Evolutionary conservation across 2,797 vertebrate genomes (phyloP).

Genomic region (Rhinoraja longicauda): DNA sequence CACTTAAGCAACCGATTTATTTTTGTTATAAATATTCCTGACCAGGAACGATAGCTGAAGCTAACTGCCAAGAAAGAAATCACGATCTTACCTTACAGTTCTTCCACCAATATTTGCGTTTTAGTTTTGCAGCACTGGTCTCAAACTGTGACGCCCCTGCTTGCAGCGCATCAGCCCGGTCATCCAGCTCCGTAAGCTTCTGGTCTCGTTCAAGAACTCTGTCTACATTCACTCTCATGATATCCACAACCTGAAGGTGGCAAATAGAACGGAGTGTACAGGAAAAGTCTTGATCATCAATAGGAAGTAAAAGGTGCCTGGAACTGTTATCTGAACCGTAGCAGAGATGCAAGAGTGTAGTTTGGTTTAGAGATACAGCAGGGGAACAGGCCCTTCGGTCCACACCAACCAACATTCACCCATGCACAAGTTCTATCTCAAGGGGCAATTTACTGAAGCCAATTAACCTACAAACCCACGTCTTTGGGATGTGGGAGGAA

Average conservation of each 20-base stretch:
- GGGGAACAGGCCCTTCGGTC: too few relatives aligned
- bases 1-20: neutral
- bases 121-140: constrained; percentile 66
- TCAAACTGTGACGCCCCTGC: constrained; percentile 69
- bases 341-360: too few relatives aligned
- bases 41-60: neutral
- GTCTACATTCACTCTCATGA: constrained; percentile 71
- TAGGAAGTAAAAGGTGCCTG: neutral
- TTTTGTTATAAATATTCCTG: neutral
- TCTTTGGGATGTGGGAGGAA: too few relatives aligned
- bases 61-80: neutral
- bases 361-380: too few relatives aligned
- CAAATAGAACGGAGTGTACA: neutral
- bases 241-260: constrained; percentile 61
- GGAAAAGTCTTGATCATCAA: neutral
- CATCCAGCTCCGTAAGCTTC: constrained; percentile 65
- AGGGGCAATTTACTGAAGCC: too few relatives aligned
- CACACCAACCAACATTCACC: too few relatives aligned
- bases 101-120: constrained; percentile 73
- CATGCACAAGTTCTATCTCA: too few relatives aligned
- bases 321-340: too few relatives aligned
- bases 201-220: constrained; percentile 67
- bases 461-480: too few relatives aligned
- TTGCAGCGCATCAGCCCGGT: constrained; percentile 64
- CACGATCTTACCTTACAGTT: constrained; percentile 62